These are phyloP conservation scores for Procavia capensis DNA, from an alignment of 2,113 vertebrate species.

Conservation along the genomic window DNA sequence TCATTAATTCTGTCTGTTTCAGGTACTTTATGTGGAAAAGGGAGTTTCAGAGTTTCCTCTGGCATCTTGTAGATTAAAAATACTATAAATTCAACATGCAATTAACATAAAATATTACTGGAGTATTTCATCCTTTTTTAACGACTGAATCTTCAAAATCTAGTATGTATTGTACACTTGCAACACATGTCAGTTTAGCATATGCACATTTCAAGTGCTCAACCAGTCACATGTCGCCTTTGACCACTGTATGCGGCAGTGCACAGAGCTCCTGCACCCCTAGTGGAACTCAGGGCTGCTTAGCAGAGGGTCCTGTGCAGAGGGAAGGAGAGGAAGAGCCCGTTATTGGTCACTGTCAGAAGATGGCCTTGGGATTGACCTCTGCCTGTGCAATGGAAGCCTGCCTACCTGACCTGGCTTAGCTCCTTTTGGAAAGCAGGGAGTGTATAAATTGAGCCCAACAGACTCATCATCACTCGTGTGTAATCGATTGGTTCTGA, in stretches of 20 bases:
- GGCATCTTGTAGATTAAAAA: background rate
- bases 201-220: background rate
- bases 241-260: background rate
- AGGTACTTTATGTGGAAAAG: too few species aligned
- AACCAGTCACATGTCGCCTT: background rate
- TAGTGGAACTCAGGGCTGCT: background rate
- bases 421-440: background rate
- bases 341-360: background rate
- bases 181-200: background rate
- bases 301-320: background rate
- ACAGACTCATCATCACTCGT: conserved; percentile 35
- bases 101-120: background rate
- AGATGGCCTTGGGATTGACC: background rate
- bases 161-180: background rate
- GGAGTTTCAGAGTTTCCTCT: too few species aligned
- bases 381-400: background rate
- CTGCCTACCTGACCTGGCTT: background rate
- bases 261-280: background rate
- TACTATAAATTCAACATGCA: background rate
- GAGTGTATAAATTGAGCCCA: conserved; percentile 3
- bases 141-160: background rate
- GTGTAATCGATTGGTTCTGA: conserved; percentile 51
- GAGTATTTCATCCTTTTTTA: background rate
- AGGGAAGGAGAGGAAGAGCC: background rate
- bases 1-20: too few species aligned